Base-by-base conservation (phyloP, 2,888 invertebrate genomes). In the Herminia tarsipennalis region DNA sequence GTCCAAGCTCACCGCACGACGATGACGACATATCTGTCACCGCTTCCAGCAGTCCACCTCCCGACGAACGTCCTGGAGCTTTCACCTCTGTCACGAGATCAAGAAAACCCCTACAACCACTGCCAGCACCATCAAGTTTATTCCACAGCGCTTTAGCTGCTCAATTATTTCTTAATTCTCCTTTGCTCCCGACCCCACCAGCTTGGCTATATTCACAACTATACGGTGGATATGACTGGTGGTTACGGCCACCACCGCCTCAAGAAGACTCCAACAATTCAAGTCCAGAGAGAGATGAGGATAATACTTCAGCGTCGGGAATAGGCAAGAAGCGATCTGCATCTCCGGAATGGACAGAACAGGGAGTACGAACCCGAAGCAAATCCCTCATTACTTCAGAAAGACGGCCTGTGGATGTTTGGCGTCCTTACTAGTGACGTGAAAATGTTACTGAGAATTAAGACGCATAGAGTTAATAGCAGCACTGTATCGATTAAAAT, bases 201-300 rank as follows among this genome's bases (percentile, higher is more conserved):
- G 95, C 95, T 50, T 96, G 95, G 96, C 81, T 96, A 3, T 96
- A 96, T 70, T 95, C 95, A 0, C 96, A 96, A 70, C 86, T 96
- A 1, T 96, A 96, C 73, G 94, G 94, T 18, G 93, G 93, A 44
- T 94, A 94, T 61, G 95, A 95, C 50, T 94, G 95, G 88, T 95
- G 95, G 95, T 89, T 95, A 0, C 62, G 90, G 74, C 90, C 91
- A 8, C 88, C 85, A 0, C 79, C 76, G 0, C 77, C 81, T 6
- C 88, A 85, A 72, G 91, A 90, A 60, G 90, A 90, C 45, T 85
- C 88, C 0, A 83, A 76, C 27, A 76, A 74, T 34, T 89, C 89
- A 1, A 90, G 86, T 51, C 88, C 88, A 0, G 89, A 90, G 22
- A 78, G 88, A 69, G 90, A 91, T 66, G 88, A 88, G 44, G 90